Conservation (phyloP, 2,888 invertebrate genomes). For the Acleris literana region DNA sequence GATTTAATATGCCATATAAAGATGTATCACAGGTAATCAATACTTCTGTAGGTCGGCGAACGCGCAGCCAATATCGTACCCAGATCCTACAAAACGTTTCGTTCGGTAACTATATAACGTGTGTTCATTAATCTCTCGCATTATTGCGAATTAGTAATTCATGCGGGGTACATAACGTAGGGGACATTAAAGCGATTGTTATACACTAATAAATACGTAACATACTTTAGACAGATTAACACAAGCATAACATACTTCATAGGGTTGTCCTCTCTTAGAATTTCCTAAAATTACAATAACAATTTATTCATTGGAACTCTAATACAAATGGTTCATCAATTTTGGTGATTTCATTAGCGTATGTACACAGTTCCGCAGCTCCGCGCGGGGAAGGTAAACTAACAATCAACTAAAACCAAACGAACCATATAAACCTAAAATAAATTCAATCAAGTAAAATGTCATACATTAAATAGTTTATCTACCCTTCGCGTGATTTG, state of each 20-base stretch:
- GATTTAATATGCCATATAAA: constrained; percentile 28
- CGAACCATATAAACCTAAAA: constrained; percentile 47
- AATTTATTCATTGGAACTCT: constrained; percentile 29
- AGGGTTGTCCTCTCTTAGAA: constrained; percentile 29
- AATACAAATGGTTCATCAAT: constrained; percentile 17
- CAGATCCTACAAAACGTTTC: constrained; percentile 26
- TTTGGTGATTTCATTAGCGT: constrained; percentile 15
- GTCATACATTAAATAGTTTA: constrained; percentile 50
- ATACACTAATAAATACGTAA: constrained; percentile 34
- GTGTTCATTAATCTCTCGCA: constrained; percentile 31
- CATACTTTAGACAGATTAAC: constrained; percentile 26
- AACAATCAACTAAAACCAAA: constrained; percentile 40
- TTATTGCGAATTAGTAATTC: constrained; percentile 14
- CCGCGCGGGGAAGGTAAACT: constrained; percentile 43
- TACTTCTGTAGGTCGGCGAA: constrained; percentile 30
- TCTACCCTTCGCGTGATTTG: constrained; percentile 58
- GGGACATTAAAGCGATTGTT: constrained; percentile 30
- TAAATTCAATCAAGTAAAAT: constrained; percentile 52
- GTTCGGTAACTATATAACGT: constrained; percentile 33
- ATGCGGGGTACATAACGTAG: constrained; percentile 5
- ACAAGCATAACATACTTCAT: constrained; percentile 32
- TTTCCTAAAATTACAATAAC: constrained; percentile 35
- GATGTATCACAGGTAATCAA: constrained; percentile 36
- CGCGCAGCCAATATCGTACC: constrained; percentile 22
- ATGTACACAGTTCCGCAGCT: constrained; percentile 30